phyloP scores from a whole-genome alignment of 1,140 invertebrate genomes.

The Calephelis nemesis region DNA sequence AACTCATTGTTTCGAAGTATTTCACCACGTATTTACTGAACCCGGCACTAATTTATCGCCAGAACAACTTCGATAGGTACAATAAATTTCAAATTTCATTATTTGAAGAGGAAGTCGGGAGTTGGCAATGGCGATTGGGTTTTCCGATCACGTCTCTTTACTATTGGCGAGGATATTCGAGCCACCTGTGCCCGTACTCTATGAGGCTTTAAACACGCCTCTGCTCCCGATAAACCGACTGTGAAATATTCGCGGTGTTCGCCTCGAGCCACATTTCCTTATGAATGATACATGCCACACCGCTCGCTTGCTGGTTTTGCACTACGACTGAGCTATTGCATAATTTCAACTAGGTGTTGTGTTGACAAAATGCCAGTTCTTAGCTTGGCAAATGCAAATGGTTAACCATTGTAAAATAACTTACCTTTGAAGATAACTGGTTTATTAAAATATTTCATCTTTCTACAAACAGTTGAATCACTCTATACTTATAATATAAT shows the following conservation, averaged over 20 bases:
- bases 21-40: constrained; percentile 3
- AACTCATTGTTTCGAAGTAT: constrained; percentile 2
- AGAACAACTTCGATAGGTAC: constrained; percentile 60
- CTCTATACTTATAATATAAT: too few species aligned
- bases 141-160: constrained; percentile 76
- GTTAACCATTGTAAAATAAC: too few species aligned
- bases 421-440: too few species aligned
- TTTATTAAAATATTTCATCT: too few species aligned
- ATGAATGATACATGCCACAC: constrained; percentile 73
- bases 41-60: constrained; percentile 51
- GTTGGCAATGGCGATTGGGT: constrained; percentile 68
- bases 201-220: constrained; percentile 74
- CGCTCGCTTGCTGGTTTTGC: constrained; percentile 45
- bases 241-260: constrained; percentile 73
- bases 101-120: constrained; percentile 75
- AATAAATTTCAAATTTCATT: constrained; percentile 78
- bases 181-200: constrained; percentile 74
- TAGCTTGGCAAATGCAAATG: too few species aligned
- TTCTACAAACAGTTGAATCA: too few species aligned
- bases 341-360: constrained; percentile 40
- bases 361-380: not conserved
- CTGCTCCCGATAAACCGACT: constrained; percentile 73
- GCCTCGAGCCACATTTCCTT: constrained; percentile 64
- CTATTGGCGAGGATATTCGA: constrained; percentile 74
- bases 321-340: constrained; percentile 50